Base-by-base conservation (phyloP, 2,888 invertebrate genomes). In the Apamea anceps region DNA sequence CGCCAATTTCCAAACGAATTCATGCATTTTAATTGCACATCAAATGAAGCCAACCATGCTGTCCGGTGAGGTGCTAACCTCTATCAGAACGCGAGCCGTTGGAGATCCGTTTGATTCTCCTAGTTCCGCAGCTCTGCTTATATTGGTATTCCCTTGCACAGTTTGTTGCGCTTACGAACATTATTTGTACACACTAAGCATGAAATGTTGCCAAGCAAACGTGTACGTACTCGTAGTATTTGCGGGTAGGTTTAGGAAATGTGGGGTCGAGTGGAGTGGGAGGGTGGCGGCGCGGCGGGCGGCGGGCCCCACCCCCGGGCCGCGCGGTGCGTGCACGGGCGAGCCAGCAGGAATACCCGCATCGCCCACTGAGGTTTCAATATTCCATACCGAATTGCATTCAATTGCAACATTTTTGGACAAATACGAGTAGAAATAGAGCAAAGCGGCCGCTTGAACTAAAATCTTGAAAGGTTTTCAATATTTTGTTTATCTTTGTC, bases 181-280 rank as follows among this genome's bases (percentile, higher is more conserved):
- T 96, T 96, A 96, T 96, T 96, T 96, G 96, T 96, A 96, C 95
- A 96, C 95, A 95, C 95, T 97, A 96, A 97, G 96, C 96, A 96
- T 96, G 96, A 97, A 96, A 96, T 96, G 96, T 96, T 96, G 96
- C 96, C 96, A 96, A 96, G 96, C 96, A 96, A 96, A 96, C 96
- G 95, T 95, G 96, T 95, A 95, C 95, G 91, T 92, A 91, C 90
- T 96, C 95, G 91, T 91, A 91, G 91, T 96, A 95, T 97, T 96
- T 97, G 96, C 95, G 95, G 94, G 96, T 95, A 96, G 96, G 96
- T 96, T 96, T 96, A 96, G 96, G 90, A 95, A 96, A 95, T 94
- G 95, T 92, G 95, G 95, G 66, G 72, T n/a, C 89, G 92, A 90
- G 91, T 90, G 86, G 91, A 90, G 89, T 90, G 90, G 92, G 90